A percentile compares a stretch with the other conserved stretches of the same genome.
phyloP scores from a whole-genome alignment of 2,888 invertebrate genomes.

The Stenoptilia bipunctidactyla region DNA sequence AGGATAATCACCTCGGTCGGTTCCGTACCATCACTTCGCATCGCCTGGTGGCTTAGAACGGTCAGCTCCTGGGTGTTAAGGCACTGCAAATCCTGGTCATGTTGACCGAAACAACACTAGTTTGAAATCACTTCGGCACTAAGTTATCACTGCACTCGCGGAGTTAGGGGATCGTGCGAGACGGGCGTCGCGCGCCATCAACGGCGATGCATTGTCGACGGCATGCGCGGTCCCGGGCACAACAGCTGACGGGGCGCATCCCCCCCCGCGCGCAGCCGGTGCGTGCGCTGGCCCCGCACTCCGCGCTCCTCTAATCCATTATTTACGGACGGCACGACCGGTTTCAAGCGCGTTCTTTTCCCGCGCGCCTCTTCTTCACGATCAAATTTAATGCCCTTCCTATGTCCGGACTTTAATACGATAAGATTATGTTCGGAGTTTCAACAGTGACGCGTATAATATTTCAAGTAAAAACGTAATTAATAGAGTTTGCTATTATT shows the following conservation, averaged over 20 bases:
- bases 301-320: constrained; percentile 67
- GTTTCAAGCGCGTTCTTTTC: constrained; percentile 61
- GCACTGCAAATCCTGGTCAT: constrained; percentile 41
- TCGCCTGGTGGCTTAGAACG: constrained; percentile 36
- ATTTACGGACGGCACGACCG: constrained; percentile 68
- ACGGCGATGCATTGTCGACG: constrained; percentile 64
- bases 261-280: constrained; percentile 41
- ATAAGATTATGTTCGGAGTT: too few species aligned
- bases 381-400: constrained; percentile 69
- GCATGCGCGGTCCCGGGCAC: constrained; percentile 60
- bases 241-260: constrained; percentile 69
- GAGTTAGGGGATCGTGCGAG: constrained; percentile 17
- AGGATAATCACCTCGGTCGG: constrained; percentile 69
- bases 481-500: too few species aligned
- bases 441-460: too few species aligned
- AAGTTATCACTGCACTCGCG: constrained; percentile 34
- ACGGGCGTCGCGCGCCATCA: constrained; percentile 52
- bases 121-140: constrained; percentile 20
- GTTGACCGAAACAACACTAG: constrained; percentile 21
- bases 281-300: constrained; percentile 41
- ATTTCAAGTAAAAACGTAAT: too few species aligned
- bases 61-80: constrained; percentile 44
- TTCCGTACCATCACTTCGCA: constrained; percentile 66
- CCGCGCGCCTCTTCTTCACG: constrained; percentile 48
- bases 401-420: constrained; percentile 66